These are phyloP conservation scores for Bhutanitis thaidina DNA, from an alignment of 2,888 invertebrate species.

Conservation along the genomic window DNA sequence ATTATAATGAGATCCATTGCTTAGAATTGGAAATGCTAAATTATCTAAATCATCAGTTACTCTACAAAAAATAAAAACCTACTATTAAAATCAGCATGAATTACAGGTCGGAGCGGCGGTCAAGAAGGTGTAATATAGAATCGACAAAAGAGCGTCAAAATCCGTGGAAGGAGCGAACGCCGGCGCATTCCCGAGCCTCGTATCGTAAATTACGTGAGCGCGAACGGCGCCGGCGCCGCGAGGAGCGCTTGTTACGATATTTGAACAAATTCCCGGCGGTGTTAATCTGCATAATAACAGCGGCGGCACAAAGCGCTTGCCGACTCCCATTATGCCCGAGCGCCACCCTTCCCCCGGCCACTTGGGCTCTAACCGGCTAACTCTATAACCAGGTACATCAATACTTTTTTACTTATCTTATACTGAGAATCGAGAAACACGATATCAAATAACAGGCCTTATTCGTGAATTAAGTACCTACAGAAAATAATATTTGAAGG, in stretches of 20 bases:
- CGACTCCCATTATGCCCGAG: slow-evolving; percentile 73
- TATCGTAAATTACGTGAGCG: slow-evolving; percentile 68
- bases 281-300: slow-evolving; percentile 80
- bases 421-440: slow-evolving; percentile 28
- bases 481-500: not conserved
- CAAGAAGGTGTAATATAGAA: slow-evolving; percentile 53
- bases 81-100: slow-evolving; percentile 39
- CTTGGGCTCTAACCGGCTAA: slow-evolving; percentile 20
- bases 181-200: slow-evolving; percentile 68
- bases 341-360: slow-evolving; percentile 64
- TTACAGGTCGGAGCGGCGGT: slow-evolving; percentile 37
- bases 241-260: slow-evolving; percentile 78
- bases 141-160: slow-evolving; percentile 49
- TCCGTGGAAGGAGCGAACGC: slow-evolving; percentile 55
- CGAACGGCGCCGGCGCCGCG: slow-evolving; percentile 71
- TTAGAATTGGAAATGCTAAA: not conserved
- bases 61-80: slow-evolving; percentile 29
- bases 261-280: slow-evolving; percentile 80
- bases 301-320: slow-evolving; percentile 73
- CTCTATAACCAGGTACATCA: slow-evolving; percentile 31
- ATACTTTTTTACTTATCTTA: slow-evolving; percentile 27
- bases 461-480: slow-evolving; percentile 1
- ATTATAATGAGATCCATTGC: not conserved
- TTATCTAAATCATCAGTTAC: not conserved
- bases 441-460: slow-evolving; percentile 23